Percentiles rank a stretch among this genome's conserved stretches.
These are phyloP conservation scores for Drosophila tropicalis DNA, from an alignment of 1,140 invertebrate species.

Conservation along the genomic window DNA sequence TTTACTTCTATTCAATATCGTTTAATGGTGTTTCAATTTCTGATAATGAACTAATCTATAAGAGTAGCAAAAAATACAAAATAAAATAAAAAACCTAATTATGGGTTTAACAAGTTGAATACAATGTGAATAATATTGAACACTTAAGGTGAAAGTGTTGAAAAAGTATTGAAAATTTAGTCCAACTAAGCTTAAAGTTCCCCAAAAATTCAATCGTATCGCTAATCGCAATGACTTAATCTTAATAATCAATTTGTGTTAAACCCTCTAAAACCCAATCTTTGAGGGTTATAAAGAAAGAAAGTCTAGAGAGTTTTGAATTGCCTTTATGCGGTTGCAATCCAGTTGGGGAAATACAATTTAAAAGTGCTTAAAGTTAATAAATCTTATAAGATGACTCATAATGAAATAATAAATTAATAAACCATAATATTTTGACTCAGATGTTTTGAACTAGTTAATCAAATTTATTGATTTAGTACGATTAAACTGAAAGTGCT, in stretches of 20 bases:
- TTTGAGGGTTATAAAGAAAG: not conserved
- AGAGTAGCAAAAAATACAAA: slow-evolving; percentile 22
- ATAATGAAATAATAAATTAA: too few species aligned
- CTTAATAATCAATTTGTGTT: not conserved
- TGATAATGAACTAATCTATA: slow-evolving; percentile 62
- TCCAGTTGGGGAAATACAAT: too few species aligned
- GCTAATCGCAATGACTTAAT: not conserved
- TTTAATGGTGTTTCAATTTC: slow-evolving; percentile 39
- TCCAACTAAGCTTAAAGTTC: not conserved
- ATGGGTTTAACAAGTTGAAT: slow-evolving; percentile 1
- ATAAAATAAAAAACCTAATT: slow-evolving; percentile 29
- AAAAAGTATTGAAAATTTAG: not conserved
- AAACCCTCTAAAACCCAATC: not conserved
- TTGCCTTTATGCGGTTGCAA: not conserved
- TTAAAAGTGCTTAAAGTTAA: too few species aligned
- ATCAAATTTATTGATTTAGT: too few species aligned
- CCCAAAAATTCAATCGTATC: not conserved
- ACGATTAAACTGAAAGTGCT: not conserved
- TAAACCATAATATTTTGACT: too few species aligned
- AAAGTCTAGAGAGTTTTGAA: not conserved
- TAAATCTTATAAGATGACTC: too few species aligned
- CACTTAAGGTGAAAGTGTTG: not conserved
- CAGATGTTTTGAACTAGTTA: too few species aligned
- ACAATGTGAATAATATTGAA: not conserved
- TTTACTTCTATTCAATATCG: slow-evolving; percentile 12